Evolutionary conservation across 1,140 invertebrate genomes (phyloP).

Genomic region (Trichogramma pretiosum): DNA sequence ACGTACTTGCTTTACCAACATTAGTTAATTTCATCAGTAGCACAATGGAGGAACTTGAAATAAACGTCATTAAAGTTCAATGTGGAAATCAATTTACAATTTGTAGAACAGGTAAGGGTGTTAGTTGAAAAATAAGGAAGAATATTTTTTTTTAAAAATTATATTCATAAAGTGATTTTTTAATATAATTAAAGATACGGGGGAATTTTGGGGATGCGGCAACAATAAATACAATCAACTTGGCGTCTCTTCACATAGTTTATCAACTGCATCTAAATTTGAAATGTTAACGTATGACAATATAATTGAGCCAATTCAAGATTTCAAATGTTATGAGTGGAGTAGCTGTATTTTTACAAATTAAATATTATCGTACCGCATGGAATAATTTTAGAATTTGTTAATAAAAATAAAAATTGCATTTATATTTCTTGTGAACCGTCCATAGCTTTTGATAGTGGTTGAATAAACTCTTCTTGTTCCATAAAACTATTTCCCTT

Average conservation of each 20-base stretch:
- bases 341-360: conserved; percentile 25
- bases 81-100: conserved; percentile 62
- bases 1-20: conserved; percentile 44
- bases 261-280: conserved; percentile 23
- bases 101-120: conserved; percentile 25
- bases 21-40: conserved; percentile 49
- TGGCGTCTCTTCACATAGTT: conserved; percentile 32
- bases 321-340: conserved; percentile 38
- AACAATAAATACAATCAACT: conserved; percentile 69
- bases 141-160: conserved; percentile 4
- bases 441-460: conserved; percentile 13
- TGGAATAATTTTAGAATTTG: no score
- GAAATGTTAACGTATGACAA: conserved; percentile 23
- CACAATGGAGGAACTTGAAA: conserved; percentile 34
- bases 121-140: no score
- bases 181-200: conserved; percentile 18
- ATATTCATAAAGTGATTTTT: neutral
- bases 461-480: conserved; percentile 23
- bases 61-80: conserved; percentile 49
- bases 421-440: no score
- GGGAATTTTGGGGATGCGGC: conserved; percentile 59
- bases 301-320: conserved; percentile 17
- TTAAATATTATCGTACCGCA: no score
- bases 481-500: conserved; percentile 5
- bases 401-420: no score